Evolutionary conservation across 2,797 vertebrate genomes (phyloP), one percentile per base, ranked within the genome.

Genomic region (Intellagama lesueurii): DNA sequence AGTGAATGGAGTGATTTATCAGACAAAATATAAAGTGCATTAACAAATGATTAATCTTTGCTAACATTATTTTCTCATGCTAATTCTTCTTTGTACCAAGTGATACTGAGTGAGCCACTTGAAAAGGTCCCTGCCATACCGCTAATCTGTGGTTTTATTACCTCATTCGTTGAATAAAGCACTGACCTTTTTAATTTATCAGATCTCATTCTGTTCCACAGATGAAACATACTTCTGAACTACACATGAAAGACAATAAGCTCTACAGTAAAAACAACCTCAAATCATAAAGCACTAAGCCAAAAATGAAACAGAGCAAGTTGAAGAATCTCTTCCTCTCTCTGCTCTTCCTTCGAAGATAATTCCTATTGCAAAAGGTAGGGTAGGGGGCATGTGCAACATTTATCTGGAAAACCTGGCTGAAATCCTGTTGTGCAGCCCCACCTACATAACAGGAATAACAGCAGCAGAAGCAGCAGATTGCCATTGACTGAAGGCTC

Each of bases 71-170:
- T 80, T 52, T 88, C 81, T 81, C 52, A 89, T 0, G 0, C 32
- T 49, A 87, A 89, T 52, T 69, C 91, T 22, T 56, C 26, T 91
- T 85, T 86, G 52, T 87, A 73, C 66, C 22, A 80, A n/a, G 82
- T 12, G 64, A 77, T 69, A 44, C n/a, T 1, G 73, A 81, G 88
- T 89, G 69, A 92, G 85, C 0, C 1, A 11, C 77, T 89, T 28
- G 7, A 66, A 19, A 16, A 1, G 8, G 66, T 35, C 84, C 89
- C 82, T 22, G 44, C 76, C 92, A 68, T 81, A 49, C 79, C 91
- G 56, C 35, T 87, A 76, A 91, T 91, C 70, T 85, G 68, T 16
- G 91, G 17, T 28, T 94, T 90, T 6, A 64, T 73, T 88, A 68
- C 52, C 90, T 88, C 78, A 88, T 84, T 89, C 83, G 83, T 26